Base-by-base conservation (phyloP, 2,797 vertebrate species). In the Ara ararauna region DNA sequence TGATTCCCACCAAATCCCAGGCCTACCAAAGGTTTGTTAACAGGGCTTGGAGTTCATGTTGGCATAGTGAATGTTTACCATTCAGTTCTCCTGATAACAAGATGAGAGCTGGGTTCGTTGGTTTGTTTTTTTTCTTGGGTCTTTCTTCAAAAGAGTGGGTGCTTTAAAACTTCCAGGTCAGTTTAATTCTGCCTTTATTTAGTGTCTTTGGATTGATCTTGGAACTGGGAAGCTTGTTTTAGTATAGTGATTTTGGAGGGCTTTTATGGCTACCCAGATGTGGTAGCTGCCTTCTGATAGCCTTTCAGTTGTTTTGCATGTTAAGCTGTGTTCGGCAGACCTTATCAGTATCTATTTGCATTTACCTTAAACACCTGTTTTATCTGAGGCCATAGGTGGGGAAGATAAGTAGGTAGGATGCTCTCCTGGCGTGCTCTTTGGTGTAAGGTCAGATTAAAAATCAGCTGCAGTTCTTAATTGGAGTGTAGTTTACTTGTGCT, bases 21-120 rank as follows among this genome's bases (percentile, higher is more conserved):
- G 42, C 50, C 47, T 76, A 6, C 7, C 7, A 53, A 4, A 0
- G 0, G 13, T 38, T 71, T 70, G 15, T 71, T 74, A 42, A 27
- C 15, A 47, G 32, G 21, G 16, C 34, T 80, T 23, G 27, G 51
- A 64, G 20, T 45, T 48, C 7, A 3, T 32, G 5, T 47, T 68
- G 51, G 32, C 10, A 1, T 4, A 34, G n/a, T 5, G 19, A 71
- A 9, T 60, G 9, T 16, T 71, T 72, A 20, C 16, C 13, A 4
- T 10, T n/a, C 7, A 10, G 8, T 34, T 68, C 26, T 86, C 13
- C 32, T 61, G 11, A 34, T 10, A n/a, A 14, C n/a, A 40, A 73
- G 14, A 18, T 85, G 34, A 44, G 12, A 89, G 22, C 32, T 73
- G 21, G 12, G 6, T 34, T 60, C 9, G 12, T 27, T 70, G 42